Conservation (phyloP, 2,113 vertebrate species). For the Colaptes auratus region DNA sequence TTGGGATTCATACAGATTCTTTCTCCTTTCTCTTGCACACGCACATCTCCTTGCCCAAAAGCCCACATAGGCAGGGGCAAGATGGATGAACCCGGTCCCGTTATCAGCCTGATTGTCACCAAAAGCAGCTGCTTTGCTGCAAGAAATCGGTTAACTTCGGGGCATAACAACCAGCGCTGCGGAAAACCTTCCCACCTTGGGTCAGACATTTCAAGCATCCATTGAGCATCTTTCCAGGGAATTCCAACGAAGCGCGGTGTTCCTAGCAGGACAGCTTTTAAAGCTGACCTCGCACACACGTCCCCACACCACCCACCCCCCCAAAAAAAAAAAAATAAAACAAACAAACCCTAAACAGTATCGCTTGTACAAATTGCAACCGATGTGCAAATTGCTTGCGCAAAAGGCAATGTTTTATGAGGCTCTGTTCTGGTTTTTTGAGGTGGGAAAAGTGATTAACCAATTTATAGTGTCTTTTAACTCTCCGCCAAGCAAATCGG, state of each 20-base stretch:
- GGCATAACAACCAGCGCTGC: background rate
- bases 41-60: background rate
- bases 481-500: background rate
- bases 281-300: rapidly evolving
- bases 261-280: background rate
- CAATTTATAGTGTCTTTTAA: background rate
- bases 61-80: background rate
- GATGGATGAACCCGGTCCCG: background rate
- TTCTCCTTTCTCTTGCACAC: background rate
- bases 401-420: background rate
- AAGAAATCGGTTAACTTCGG: background rate
- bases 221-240: background rate
- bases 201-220: background rate
- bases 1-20: background rate
- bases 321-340: no score
- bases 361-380: background rate
- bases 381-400: background rate
- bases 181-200: background rate
- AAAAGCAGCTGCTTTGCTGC: background rate
- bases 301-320: no score
- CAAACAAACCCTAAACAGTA: background rate
- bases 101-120: background rate
- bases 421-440: background rate
- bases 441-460: background rate
- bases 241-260: background rate